Evolutionary conservation across 64 coral and sea anemone species (phyloP).

Genomic region (Pocillopora verrucosa): DNA sequence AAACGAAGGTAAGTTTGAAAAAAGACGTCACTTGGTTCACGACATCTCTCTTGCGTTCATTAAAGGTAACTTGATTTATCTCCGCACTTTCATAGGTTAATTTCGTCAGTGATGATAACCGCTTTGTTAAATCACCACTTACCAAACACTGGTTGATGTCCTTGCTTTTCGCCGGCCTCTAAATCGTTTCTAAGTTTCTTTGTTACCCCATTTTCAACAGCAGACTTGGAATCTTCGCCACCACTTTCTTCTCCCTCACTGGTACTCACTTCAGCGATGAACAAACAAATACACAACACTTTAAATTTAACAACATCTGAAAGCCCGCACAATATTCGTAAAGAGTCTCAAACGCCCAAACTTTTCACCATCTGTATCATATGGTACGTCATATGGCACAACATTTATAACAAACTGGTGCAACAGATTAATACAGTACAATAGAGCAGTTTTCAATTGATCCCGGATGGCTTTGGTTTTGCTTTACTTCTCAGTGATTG

Average conservation of each 20-base stretch:
- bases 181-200: conserved; percentile 10
- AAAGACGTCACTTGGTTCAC: too few relatives aligned
- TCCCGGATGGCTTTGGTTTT: too few relatives aligned
- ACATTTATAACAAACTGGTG: too few relatives aligned
- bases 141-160: conserved; percentile 9
- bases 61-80: not conserved
- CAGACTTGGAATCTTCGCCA: conserved; percentile 24
- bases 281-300: not conserved
- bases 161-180: not conserved
- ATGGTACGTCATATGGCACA: too few relatives aligned
- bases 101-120: too few relatives aligned
- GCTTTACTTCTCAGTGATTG: too few relatives aligned
- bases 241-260: conserved; percentile 46
- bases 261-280: not conserved
- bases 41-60: too few relatives aligned
- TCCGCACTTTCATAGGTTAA: not conserved
- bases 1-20: too few relatives aligned
- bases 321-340: not conserved
- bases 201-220: not conserved
- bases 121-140: not conserved
- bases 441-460: too few relatives aligned
- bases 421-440: too few relatives aligned
- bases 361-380: too few relatives aligned
- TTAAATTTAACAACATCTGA: not conserved
- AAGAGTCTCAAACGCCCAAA: too few relatives aligned